Percentiles rank a stretch among this genome's conserved stretches.
Conservation (phyloP, 2,797 vertebrate genomes). For the Scyliorhinus canicula region DNA sequence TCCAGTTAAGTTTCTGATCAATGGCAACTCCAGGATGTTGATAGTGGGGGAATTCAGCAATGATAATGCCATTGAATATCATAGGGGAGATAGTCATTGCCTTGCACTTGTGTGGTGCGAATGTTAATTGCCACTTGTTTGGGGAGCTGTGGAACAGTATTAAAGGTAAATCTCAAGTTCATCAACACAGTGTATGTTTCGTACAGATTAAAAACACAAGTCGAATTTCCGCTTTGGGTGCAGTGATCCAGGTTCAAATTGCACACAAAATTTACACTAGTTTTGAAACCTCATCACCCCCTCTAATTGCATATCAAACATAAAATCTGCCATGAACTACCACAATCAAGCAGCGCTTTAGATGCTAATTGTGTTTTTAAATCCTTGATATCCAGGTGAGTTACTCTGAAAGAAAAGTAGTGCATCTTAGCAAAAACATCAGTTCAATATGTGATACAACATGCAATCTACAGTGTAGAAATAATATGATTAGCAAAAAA, state of each 20-base stretch:
- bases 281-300: neutral
- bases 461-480: neutral
- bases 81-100: too few relatives aligned
- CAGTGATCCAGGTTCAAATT: too few relatives aligned
- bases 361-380: neutral
- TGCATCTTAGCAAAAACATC: neutral
- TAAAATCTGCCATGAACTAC: neutral
- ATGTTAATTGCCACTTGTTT: too few relatives aligned
- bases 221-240: too few relatives aligned
- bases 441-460: neutral
- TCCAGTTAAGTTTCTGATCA: too few relatives aligned
- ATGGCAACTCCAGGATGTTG: too few relatives aligned
- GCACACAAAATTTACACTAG: too few relatives aligned
- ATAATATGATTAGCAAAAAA: neutral
- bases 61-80: too few relatives aligned
- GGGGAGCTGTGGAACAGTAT: too few relatives aligned
- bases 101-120: too few relatives aligned
- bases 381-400: neutral
- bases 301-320: neutral
- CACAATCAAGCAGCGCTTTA: neutral
- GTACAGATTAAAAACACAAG: neutral
- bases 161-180: neutral
- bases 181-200: neutral
- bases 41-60: too few relatives aligned
- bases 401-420: neutral